Evolutionary conservation across 2,113 vertebrate species (phyloP), one percentile per base, ranked within the genome.

Genomic region (Eudyptes chrysolophus): DNA sequence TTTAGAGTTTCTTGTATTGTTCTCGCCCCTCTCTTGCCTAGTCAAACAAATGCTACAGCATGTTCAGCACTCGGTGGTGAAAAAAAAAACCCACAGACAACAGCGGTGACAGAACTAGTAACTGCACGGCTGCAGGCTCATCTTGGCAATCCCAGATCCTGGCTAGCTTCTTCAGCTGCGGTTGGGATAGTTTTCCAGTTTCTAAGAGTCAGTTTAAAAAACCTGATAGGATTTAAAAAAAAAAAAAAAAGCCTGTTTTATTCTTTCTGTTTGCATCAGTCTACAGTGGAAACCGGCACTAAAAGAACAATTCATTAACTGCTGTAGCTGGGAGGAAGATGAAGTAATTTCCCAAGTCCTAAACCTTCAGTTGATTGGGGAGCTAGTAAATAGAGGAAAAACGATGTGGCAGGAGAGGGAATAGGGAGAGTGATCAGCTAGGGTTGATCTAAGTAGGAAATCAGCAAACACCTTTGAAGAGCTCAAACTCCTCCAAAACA

Each of bases 321-420:
- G 5, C 29, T 68, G 16, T n/a, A 81, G n/a, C 32, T 84, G 25
- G 21, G 46, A 94, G 38, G 57, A 83, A 70, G 27, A 81, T 30
- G 22, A 60, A 95, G 32, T 44, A 44, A 89, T 26, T 82, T 87
- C 61, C 48, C 64, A 87, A 76, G 29, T 20, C 40, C 32, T 87
- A 79, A 71, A 81, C 49, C 12, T 75, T 93, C 42, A 44, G 17
- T 16, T 80, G n/a, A 60, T 16, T 84, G 52, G 16, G 19, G 38
- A 76, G 30, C 30, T 64, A 55, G 29, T 30, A 92, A 77, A 52
- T 0, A 65, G 13, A 70, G 15, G 16, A 57, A 72, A 83, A 80
- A 26, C 0, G 0, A 61, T 15, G 27, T 13, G 4, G 19, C 49
- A 69, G 27, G 12, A 83, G 17, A 88, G 8, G 54, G 20, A 76